Evolutionary conservation across 2,113 vertebrate genomes (phyloP), one percentile per base, ranked within the genome.

Genomic region (Silurus glanis): DNA sequence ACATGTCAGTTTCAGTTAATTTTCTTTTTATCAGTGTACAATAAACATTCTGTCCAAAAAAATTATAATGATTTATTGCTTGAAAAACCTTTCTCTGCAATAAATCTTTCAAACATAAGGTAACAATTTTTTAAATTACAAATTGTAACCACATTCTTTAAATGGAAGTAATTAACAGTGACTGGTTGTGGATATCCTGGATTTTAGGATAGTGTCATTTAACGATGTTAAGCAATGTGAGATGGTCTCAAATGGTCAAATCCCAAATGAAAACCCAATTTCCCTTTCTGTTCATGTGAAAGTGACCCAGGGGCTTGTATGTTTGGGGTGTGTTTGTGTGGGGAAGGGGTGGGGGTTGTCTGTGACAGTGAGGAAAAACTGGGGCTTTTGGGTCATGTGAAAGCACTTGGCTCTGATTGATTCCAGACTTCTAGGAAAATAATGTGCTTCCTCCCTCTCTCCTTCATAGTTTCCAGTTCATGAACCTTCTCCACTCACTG

Each of bases 331-430:
- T 49, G 47, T 64, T 51, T 84, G 87, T 80, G 88, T 37, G 37
- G 37, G 37, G 23, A 13, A 87, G 88, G 84, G 87, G 78, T 51
- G 87, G 71, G 55, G 45, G 47, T 67, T 45, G 47, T 64, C 56
- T 84, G 87, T 80, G 88, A 90, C 82, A 89, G 85, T 86, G 67
- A 85, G 62, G 88, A 83, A 82, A 80, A 86, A 10, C 66, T 56
- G 85, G 89, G 87, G 71, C 84, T 90, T 84, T 75, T 84, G 86
- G 91, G 94, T 94, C 93, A 93, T 95, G 95, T 93, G 95, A 95
- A 95, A 90, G 88, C 89, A 76, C 90, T 90, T 80, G 58, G 87
- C 28, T 87, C 71, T 87, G 88, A 88, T 91, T 84, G 88, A 89
- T 92, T 88, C 79, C 87, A 93, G 93, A 93, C 91, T 90, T 81